Base-by-base conservation (phyloP, 2,797 vertebrate species). In the Mormyrus hasselquistii region DNA sequence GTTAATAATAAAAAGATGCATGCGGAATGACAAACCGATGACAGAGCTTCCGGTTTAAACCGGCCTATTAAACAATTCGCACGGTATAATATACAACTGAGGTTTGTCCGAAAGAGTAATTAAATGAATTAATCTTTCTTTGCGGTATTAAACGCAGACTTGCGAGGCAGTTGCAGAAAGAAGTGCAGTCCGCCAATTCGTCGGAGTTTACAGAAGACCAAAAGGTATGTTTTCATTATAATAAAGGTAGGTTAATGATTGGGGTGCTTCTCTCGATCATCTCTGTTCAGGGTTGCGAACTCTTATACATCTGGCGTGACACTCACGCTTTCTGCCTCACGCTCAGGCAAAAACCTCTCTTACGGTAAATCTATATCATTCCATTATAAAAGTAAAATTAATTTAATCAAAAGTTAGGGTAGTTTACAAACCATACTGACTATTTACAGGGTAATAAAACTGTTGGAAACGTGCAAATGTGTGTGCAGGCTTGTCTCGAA, bases 171-270 rank as follows among this genome's bases (percentile, higher is more conserved):
- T 95, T 99, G 90, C 98, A 99, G 90, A 99, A 99, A 94, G 98
- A 98, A 92, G 97, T 97, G 0, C 98, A 99, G 93, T 96, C 98
- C 88, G 93, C 97, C 89, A 98, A 97, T 91, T 96, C 96, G 53
- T 95, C 97, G 0, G 97, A 98, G 90, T 98, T 99, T 94, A 97
- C 97, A 87, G 99, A 99, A 92, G 98, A 99, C 90, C 99, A 99
- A 93, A 99, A 99, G 98, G 99, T 99, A 96, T 90, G 92, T n/a
- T 10, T 89, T 89, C 16, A 41, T n/a, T 1, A 69, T 19, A 44
- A 34, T 47, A 8, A 82, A 29, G 38, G 38, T 25, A 34, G 16
- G 2, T 53, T 57, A 44, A 76, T 59, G 8, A 59, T 44, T 22
- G 38, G 16, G 16, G 34, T 47, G 47, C 38, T 25, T 41, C n/a